Base-by-base conservation (phyloP, 2,797 vertebrate genomes). In the Psittacula echo region DNA sequence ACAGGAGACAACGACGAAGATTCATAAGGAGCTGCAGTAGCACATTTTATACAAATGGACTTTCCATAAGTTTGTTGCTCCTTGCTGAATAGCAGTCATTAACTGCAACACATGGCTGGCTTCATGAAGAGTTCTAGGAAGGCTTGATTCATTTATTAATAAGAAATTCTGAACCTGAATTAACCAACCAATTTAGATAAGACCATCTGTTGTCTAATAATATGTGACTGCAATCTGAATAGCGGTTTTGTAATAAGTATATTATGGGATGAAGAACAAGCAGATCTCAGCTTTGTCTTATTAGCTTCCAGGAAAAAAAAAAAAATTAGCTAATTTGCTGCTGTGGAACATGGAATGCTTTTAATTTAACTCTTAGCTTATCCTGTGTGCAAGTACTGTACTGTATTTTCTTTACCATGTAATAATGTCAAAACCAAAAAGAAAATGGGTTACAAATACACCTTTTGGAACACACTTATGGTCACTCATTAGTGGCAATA, bases 201-300 rank as follows among this genome's bases (percentile, higher is more conserved):
- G 91, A 95, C 95, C 80, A 80, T 96, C 95, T 93, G 88, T 94
- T 93, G 80, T 94, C 80, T 94, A 96, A 94, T 95, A 93, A 80
- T 78, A 90, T 94, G 84, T 85, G 94, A 94, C 90, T 93, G 77
- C 92, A 90, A 94, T 95, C 71, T 94, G 91, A 93, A 83, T 71
- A 87, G 56, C 82, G 20, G 7, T 74, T 95, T 95, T 87, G 65
- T 94, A 93, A 77, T 85, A 96, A 90, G 65, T 85, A 22, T 89
- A 66, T 95, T 96, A 93, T 23, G 72, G 39, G 39, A 89, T 95
- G 78, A 96, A 93, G 78, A 89, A 95, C 93, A 95, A 83, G 68
- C 32, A 89, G 92, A 93, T 92, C 93, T 75, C 90, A 94, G 83
- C 48, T 92, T 64, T 95, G 71, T 90, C 71, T 92, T 81, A 93